phyloP scores from a whole-genome alignment of 2,888 invertebrate genomes.

The Erebia ligea region DNA sequence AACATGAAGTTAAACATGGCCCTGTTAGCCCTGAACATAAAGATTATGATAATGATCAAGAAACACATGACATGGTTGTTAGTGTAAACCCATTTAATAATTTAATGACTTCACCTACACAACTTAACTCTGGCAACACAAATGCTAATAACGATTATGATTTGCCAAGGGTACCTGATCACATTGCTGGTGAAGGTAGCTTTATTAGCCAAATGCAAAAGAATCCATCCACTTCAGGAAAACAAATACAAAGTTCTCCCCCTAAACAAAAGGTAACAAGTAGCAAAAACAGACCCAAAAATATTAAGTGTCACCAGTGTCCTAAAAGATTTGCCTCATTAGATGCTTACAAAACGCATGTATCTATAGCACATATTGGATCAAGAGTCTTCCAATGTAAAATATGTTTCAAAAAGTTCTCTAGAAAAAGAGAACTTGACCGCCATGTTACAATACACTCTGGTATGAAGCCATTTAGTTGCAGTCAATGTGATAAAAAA shows the following conservation, averaged over 20 bases:
- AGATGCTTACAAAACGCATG: slow-evolving; percentile 80
- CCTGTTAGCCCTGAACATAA: slow-evolving; percentile 61
- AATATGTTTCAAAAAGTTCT: slow-evolving; percentile 86
- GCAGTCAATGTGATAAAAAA: slow-evolving; percentile 86
- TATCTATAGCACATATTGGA: slow-evolving; percentile 77
- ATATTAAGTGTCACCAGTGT: slow-evolving; percentile 80
- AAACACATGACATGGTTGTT: slow-evolving; percentile 83
- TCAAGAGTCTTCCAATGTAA: slow-evolving; percentile 85
- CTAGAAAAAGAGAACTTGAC: slow-evolving; percentile 87
- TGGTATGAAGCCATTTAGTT: slow-evolving; percentile 86
- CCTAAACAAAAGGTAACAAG: slow-evolving; percentile 59
- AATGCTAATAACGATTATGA: slow-evolving; percentile 61
- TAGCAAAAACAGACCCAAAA: slow-evolving; percentile 75
- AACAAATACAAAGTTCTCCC: slow-evolving; percentile 59
- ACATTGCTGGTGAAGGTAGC: slow-evolving; percentile 77
- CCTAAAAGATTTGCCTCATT: slow-evolving; percentile 78
- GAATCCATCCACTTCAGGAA: slow-evolving; percentile 57
- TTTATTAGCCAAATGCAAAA: slow-evolving; percentile 71
- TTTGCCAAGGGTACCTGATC: slow-evolving; percentile 78
- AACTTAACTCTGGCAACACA: slow-evolving; percentile 55
- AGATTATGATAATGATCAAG: slow-evolving; percentile 62
- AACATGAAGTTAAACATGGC: slow-evolving; percentile 86
- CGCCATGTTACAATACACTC: slow-evolving; percentile 87
- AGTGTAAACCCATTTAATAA: slow-evolving; percentile 84
- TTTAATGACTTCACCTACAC: slow-evolving; percentile 71